These are phyloP conservation scores for Drosophila pseudoobscura DNA, from an alignment of 1,140 invertebrate genomes.

Conservation along the genomic window DNA sequence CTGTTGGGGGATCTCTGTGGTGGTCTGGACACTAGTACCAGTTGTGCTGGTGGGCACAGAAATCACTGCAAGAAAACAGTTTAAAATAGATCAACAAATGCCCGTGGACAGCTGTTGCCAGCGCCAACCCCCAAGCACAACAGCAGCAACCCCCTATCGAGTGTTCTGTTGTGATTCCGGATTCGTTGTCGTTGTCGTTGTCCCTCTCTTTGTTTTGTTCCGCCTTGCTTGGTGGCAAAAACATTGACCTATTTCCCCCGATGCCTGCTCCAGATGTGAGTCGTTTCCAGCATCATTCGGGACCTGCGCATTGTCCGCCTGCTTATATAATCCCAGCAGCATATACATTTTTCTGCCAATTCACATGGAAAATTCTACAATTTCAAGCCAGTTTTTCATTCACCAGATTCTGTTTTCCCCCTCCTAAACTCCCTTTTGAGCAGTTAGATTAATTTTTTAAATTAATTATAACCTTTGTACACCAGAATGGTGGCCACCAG, in stretches of 20 bases:
- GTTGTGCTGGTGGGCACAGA: constrained; percentile 67
- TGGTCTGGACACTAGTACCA: constrained; percentile 45
- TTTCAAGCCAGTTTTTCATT: constrained; percentile 13
- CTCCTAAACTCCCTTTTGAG: not conserved
- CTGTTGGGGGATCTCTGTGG: constrained; percentile 84
- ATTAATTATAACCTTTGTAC: constrained; percentile 64
- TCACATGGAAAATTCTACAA: not conserved
- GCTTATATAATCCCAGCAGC: constrained; percentile 72
- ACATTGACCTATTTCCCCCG: constrained; percentile 75
- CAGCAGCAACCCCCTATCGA: constrained; percentile 13
- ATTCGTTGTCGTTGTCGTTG: constrained; percentile 22
- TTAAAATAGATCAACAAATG: constrained; percentile 4
- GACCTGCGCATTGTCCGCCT: constrained; percentile 60
- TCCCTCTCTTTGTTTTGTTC: constrained; percentile 39
- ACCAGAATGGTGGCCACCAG: constrained; percentile 69
- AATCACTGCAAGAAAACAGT: constrained; percentile 46
- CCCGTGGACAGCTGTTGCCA: constrained; percentile 32
- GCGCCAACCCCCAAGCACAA: constrained; percentile 1
- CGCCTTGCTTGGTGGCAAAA: constrained; percentile 55
- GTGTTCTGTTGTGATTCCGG: constrained; percentile 69
- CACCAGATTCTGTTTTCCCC: not conserved
- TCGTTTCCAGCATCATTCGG: constrained; percentile 38
- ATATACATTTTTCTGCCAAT: constrained; percentile 75
- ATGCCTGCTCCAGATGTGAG: constrained; percentile 40
- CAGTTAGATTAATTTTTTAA: not conserved